These are phyloP conservation scores for Molorchus minor DNA, from an alignment of 2,888 invertebrate species.

Conservation along the genomic window DNA sequence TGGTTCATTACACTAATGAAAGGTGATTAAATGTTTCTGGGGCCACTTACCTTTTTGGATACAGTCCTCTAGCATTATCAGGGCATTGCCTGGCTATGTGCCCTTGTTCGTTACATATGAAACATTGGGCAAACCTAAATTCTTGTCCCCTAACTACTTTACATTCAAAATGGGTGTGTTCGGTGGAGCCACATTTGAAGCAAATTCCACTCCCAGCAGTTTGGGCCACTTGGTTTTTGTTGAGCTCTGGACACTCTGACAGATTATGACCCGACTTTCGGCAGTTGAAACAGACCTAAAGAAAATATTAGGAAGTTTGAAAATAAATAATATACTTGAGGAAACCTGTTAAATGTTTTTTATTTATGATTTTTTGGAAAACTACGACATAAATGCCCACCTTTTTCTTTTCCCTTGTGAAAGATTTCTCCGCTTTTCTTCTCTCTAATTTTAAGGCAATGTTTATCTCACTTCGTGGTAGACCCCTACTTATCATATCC, in stretches of 20 bases:
- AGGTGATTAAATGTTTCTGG: too few species aligned
- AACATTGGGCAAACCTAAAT: constrained; percentile 86
- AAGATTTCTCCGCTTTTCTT: constrained; percentile 75
- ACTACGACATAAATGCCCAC: too few species aligned
- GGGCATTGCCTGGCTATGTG: constrained; percentile 90
- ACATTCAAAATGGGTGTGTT: constrained; percentile 81
- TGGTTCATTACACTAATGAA: too few species aligned
- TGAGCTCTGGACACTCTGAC: constrained; percentile 80
- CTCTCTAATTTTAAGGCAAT: constrained; percentile 75
- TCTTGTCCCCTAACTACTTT: constrained; percentile 73
- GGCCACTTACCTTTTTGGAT: constrained; percentile 72
- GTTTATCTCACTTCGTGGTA: constrained; percentile 74
- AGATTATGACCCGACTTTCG: constrained; percentile 81
- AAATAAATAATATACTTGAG: neutral
- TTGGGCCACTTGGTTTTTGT: constrained; percentile 62
- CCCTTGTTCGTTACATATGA: constrained; percentile 87
- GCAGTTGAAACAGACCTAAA: constrained; percentile 80
- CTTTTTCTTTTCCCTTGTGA: constrained; percentile 72
- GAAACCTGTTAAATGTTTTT: constrained; percentile 49
- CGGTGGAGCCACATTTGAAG: constrained; percentile 90
- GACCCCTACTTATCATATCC: constrained; percentile 72
- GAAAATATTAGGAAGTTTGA: too few species aligned
- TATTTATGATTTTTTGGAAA: too few species aligned
- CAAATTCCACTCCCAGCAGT: constrained; percentile 74
- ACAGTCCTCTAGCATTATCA: constrained; percentile 83